Percentiles rank a stretch among this genome's conserved stretches.
Evolutionary conservation across 2,888 invertebrate genomes (phyloP).

Genomic region (Zygogramma bicolorata): DNA sequence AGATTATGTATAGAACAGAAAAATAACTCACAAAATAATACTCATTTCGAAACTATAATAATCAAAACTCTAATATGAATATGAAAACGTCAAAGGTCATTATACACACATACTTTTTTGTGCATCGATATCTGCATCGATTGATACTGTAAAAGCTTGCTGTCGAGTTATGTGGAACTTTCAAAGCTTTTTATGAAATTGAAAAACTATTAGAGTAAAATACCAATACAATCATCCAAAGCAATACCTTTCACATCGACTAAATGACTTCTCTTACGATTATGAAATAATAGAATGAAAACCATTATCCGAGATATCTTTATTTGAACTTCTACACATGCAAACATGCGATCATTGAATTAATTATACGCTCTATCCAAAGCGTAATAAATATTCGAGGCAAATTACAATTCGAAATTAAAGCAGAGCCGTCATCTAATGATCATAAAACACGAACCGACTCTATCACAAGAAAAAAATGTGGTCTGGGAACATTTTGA

Average conservation of each 20-base stretch:
- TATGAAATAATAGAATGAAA: background rate
- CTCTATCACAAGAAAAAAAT: background rate
- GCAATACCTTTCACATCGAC: background rate
- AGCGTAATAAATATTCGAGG: background rate
- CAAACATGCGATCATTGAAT: constrained; percentile 9
- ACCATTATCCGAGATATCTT: background rate
- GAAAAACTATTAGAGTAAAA: too few relatives aligned
- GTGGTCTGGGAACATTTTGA: background rate
- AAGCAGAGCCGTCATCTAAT: background rate
- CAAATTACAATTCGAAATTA: background rate
- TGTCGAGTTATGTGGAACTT: too few relatives aligned
- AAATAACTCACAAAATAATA: too few relatives aligned
- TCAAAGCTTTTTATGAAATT: too few relatives aligned
- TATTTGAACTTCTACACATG: constrained; percentile 2
- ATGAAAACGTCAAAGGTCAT: too few relatives aligned
- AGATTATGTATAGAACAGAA: too few relatives aligned
- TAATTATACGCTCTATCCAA: background rate
- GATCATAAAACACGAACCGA: background rate
- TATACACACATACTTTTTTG: too few relatives aligned
- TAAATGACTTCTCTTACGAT: background rate
- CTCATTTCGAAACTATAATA: too few relatives aligned
- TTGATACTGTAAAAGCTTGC: too few relatives aligned
- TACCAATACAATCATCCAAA: too few relatives aligned
- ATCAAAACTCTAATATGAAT: too few relatives aligned
- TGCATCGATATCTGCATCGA: too few relatives aligned